These are phyloP conservation scores for Macrophya annulata DNA, from an alignment of 2,888 invertebrate species.

Conservation along the genomic window DNA sequence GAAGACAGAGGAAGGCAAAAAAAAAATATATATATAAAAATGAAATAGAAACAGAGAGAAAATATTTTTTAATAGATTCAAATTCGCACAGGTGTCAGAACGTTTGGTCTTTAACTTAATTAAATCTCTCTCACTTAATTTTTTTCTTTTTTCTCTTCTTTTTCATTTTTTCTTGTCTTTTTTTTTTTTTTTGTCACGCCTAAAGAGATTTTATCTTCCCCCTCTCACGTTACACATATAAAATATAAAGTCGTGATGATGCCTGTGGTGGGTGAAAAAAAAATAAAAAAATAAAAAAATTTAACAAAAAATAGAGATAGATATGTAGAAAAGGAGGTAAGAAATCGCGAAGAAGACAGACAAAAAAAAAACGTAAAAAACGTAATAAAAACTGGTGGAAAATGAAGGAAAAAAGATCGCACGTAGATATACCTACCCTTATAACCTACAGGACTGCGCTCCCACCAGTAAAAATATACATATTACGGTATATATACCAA, in stretches of 20 bases:
- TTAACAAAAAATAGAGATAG: not conserved
- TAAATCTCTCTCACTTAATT: constrained; percentile 14
- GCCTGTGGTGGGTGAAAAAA: not conserved
- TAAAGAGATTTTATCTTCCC: not conserved
- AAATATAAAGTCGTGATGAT: too few relatives aligned
- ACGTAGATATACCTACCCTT: not conserved
- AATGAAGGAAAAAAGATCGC: not conserved
- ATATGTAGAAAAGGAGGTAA: not conserved
- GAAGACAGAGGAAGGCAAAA: not conserved
- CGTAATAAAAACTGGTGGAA: not conserved
- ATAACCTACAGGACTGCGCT: not conserved
- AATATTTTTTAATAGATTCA: constrained; percentile 5
- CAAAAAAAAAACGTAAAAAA: not conserved
- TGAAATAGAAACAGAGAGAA: not conserved
- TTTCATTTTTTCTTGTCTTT: not conserved
- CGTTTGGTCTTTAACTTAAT: constrained; percentile 32
- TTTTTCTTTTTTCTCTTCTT: not conserved
- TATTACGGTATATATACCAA: not conserved
- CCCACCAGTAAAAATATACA: not conserved
- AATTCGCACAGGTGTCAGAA: constrained; percentile 37
- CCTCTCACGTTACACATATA: not conserved
- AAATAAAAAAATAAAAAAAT: not conserved
- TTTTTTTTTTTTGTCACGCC: not conserved
- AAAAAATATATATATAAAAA: not conserved
- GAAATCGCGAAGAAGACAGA: not conserved